phyloP scores from a whole-genome alignment of 2,113 vertebrate genomes.

The Candoia aspera region DNA sequence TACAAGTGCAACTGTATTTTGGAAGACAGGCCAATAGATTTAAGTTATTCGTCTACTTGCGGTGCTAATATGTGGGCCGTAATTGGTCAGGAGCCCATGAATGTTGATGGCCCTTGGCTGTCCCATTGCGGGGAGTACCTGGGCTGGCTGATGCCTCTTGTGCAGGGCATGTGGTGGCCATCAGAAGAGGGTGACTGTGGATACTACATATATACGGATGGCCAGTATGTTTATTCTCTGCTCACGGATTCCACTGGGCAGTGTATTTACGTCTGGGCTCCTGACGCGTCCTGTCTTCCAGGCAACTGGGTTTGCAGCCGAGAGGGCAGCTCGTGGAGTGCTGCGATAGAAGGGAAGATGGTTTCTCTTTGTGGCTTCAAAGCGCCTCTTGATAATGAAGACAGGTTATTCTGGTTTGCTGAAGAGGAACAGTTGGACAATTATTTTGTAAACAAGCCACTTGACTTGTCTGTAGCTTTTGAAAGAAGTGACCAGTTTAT shows the following conservation, averaged over 20 bases:
- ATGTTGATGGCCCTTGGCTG: conserved; percentile 71
- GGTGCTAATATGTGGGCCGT: conserved; percentile 64
- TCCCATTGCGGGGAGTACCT: conserved; percentile 86
- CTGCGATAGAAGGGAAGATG: conserved; percentile 78
- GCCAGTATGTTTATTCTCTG: conserved; percentile 89
- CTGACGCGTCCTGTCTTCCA: conserved; percentile 71
- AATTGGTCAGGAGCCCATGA: conserved; percentile 69
- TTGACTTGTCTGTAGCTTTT: conserved; percentile 89
- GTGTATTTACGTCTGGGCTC: conserved; percentile 87
- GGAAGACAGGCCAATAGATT: conserved; percentile 78
- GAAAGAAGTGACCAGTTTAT: conserved; percentile 85
- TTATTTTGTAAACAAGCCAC: conserved; percentile 79
- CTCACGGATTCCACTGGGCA: conserved; percentile 90
- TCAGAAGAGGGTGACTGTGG: conserved; percentile 92
- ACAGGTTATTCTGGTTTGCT: conserved; percentile 86
- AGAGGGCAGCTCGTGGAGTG: conserved; percentile 68
- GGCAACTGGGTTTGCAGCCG: conserved; percentile 75
- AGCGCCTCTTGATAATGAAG: conserved; percentile 85
- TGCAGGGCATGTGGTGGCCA: conserved; percentile 93
- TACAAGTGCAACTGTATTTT: conserved; percentile 62
- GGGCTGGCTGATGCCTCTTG: conserved; percentile 88
- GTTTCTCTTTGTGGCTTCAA: conserved; percentile 88
- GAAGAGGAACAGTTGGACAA: conserved; percentile 77
- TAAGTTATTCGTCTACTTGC: conserved; percentile 72
- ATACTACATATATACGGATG: conserved; percentile 93